A percentile compares a stretch with the other conserved stretches of the same genome.
These are phyloP conservation scores for Phaetusa simplex DNA, from an alignment of 2,113 vertebrate genomes.

Conservation along the genomic window DNA sequence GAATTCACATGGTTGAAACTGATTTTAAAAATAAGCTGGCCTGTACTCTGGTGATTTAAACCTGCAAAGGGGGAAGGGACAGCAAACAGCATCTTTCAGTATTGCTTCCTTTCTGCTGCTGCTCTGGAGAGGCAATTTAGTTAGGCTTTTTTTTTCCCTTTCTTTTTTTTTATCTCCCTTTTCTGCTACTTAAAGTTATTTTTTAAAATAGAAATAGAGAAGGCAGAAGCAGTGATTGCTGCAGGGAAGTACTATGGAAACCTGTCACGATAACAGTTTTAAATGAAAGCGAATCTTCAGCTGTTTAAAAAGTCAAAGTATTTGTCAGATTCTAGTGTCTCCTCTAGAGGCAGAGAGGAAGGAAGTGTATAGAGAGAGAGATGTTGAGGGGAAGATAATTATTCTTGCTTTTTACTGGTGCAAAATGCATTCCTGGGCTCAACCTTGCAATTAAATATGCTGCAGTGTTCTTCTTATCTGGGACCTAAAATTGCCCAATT, in stretches of 20 bases:
- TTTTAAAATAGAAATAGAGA: conserved; percentile 56
- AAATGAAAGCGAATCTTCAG: background rate
- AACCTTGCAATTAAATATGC: background rate
- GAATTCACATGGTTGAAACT: background rate
- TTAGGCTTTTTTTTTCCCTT: background rate
- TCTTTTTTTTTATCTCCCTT: background rate
- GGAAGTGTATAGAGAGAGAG: background rate
- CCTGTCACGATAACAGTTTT: conserved; percentile 39
- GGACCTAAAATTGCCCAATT: background rate
- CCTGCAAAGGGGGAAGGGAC: background rate
- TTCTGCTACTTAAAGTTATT: conserved; percentile 32
- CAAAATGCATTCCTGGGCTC: background rate
- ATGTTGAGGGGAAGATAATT: background rate
- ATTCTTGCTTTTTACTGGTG: background rate
- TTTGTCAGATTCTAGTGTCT: conserved; percentile 1
- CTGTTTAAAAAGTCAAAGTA: conserved; percentile 5
- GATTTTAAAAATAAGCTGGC: background rate
- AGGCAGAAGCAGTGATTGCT: conserved; percentile 37
- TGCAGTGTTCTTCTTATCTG: background rate
- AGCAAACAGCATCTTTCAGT: background rate
- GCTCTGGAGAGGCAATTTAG: background rate
- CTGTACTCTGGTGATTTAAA: background rate
- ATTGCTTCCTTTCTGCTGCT: background rate
- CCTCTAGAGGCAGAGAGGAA: background rate
- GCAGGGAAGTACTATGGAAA: conserved; percentile 47